Evolutionary conservation across 2,113 vertebrate genomes (phyloP).

Genomic region (Paradoxurus hermaphroditus): DNA sequence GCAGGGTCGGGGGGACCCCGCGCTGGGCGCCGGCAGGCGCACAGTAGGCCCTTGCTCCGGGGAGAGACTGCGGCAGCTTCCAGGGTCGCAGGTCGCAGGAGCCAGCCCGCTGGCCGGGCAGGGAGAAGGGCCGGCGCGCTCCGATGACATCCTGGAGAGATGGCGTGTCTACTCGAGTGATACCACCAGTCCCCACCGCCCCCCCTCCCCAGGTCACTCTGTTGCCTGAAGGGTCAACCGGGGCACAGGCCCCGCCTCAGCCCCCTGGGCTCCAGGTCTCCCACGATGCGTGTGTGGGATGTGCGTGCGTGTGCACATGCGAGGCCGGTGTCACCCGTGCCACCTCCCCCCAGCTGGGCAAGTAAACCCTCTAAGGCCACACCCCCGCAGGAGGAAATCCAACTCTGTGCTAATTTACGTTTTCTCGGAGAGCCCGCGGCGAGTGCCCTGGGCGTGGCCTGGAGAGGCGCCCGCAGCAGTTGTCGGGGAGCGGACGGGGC

Average conservation of each 20-base stretch:
- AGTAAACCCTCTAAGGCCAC: neutral
- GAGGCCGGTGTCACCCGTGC: neutral
- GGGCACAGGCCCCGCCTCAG: neutral
- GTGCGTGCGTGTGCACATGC: rapidly evolving
- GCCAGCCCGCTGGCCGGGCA: neutral
- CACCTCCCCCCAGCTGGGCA: neutral
- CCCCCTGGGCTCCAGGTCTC: neutral
- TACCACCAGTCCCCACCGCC: neutral
- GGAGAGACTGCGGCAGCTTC: neutral
- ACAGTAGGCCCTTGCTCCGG: neutral
- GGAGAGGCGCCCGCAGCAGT: neutral
- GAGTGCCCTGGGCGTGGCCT: neutral
- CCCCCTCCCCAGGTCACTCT: neutral
- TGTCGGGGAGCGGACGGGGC: neutral
- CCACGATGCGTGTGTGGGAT: rapidly evolving
- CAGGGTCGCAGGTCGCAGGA: neutral
- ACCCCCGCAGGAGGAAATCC: neutral
- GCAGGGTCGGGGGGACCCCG: neutral
- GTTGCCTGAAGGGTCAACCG: neutral
- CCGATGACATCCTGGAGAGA: neutral
- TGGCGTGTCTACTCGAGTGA: rapidly evolving
- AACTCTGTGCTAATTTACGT: neutral
- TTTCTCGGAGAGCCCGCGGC: neutral
- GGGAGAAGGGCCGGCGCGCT: neutral
- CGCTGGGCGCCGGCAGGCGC: neutral